Evolutionary conservation across 2,888 invertebrate species (phyloP), one percentile per base, ranked within the genome.

Genomic region (Anthoptus insignis): DNA sequence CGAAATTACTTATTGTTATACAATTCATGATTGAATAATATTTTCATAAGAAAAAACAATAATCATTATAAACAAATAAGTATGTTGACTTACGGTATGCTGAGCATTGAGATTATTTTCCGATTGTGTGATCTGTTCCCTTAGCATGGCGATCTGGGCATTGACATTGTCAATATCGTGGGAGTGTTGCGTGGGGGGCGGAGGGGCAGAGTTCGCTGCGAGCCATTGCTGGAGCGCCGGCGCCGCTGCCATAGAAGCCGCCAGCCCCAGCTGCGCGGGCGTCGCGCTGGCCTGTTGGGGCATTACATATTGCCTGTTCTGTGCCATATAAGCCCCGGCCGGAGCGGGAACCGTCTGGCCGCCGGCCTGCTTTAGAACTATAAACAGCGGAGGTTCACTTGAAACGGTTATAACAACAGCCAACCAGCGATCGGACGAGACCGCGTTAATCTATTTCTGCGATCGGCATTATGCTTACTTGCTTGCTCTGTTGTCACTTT

Each of bases 71-170:
- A 9, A 47, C 6, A 13, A 47, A 21, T 8, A 21, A 22, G 2
- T 2, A 29, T 8, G 22, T 53, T n/a, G 16, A 79, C 95, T 91
- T 79, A 98, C 98, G 82, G 98, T 96, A 87, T 99, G 98, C 84
- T 99, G 99, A 60, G 99, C 99, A 77, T 97, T 96, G 72, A 99
- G 94, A 94, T 99, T 99, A 81, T 96, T 97, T 88, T 99, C 99
- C 80, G 99, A 99, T 87, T 99, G 99, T 76, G 96, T 96, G 71
- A 99, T 98, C 94, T 99, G 98, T 82, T 98, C 98, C 83, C 97
- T 96, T 72, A 98, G 93, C 72, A 96, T 94, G 81, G 95, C 96
- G 87, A 98, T 97, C 88, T 98, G 98, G 73, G 95, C 94, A 79
- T 95, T 94, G 80, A 97, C 84, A 80, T 94, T 81, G 94, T 96